Base-by-base conservation (phyloP, 2,113 vertebrate species). In the Polypterus bichir region DNA sequence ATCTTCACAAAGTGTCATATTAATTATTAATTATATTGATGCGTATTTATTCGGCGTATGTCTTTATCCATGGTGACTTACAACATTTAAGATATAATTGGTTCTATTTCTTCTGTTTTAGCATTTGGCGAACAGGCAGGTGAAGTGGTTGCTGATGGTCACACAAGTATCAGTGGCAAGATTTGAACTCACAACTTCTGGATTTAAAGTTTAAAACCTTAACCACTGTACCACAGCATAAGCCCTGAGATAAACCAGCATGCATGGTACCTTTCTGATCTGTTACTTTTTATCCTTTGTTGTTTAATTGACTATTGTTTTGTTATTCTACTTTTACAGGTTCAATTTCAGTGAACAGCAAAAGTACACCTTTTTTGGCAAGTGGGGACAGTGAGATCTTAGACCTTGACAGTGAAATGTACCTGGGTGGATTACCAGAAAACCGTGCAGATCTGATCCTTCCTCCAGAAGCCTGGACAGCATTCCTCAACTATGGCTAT, bases 381-480 rank as follows among this genome's bases (percentile, higher is more conserved):
- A 90, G 91, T 0, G 93, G 94, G 66, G 92, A 93, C 70, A 94
- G 91, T 1, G 93, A 97, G 82, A 81, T 93, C 71, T 80, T 97
- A 52, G 93, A 95, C 76, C 82, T 97, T 66, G 91, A 92, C 56
- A 88, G 89, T 1, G 89, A 93, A 70, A 87, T 97, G 80, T 97
- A 89, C 71, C 83, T 97, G 7, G 93, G 93, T 1, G 92, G 93
- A 4, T 80, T 97, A n/a, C 91, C 92, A 0, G 92, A 92, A 55
- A 80, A 79, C 5, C 85, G 85, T 2, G 75, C 78, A 11, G 78
- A 81, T 64, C 80, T 91, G 59, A 73, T 88, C 47, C 70, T 91
- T 5, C 93, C 92, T 9, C 92, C 93, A 0, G 92, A 93, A 68
- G 88, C 94, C 55, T 95, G 93, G 93, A 91, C 86, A 0, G 89